Base-by-base conservation (phyloP, 2,797 vertebrate species). In the Prunella strophiata region DNA sequence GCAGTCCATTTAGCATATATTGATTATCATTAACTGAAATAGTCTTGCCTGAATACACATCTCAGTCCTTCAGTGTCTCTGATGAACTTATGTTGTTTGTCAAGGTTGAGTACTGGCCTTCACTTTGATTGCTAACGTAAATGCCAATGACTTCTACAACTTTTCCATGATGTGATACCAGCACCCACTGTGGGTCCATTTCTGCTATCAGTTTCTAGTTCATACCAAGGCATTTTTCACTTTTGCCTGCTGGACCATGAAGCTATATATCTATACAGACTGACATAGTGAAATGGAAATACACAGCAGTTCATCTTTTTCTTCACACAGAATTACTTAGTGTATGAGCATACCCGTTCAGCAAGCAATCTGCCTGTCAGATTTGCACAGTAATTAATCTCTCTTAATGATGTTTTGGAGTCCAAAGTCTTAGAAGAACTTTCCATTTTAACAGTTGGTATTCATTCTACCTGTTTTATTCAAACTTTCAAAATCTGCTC, bases 401-500 rank as follows among this genome's bases (percentile, higher is more conserved):
- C 30, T 42, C 59, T 57, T 57, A 79, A n/a, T 29, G 32, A 77
- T 59, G 36, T 21, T 62, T 70, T 40, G 52, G 45, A 77, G 72
- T 57, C 32, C 65, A 45, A 73, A 42, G 21, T 52, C 65, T 93
- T 80, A 57, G 38, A 85, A 74, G 50, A 88, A 47, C 62, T 45
- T 71, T 43, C 7, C 5, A 1, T 66, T 91, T 86, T 45, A 86
- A 88, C 58, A 92, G 61, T 5, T 84, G 62, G 34, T 54, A 86
- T 91, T 74, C 85, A 71, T 77, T 77, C 76, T 34, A 52, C 32
- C 61, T 50, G 14, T 42, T 54, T 74, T 67, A 93, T 22, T 30
- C 57, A 91, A 77, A 77, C 59, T 85, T 76, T 43, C 32, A 55
- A 75, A 90, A 81, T 84, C 70, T 95, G 88, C 85, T 55, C 74